Evolutionary conservation across 2,797 vertebrate genomes (phyloP), one percentile per base, ranked within the genome.

Genomic region (Sebastes melanostomus): DNA sequence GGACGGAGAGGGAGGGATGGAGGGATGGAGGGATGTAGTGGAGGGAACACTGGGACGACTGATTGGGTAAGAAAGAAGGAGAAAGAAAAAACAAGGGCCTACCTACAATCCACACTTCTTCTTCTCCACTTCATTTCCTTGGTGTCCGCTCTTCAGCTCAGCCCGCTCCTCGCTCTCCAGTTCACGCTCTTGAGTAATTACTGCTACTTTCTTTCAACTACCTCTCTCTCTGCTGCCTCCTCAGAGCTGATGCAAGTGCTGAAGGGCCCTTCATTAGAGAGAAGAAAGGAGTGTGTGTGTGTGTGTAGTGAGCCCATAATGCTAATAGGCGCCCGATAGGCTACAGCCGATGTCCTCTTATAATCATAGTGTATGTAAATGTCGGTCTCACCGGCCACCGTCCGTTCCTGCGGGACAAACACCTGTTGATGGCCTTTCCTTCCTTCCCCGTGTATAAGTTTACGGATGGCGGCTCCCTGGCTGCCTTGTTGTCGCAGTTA

Each of bases 181-280:
- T 67, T 83, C 78, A 55, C 3, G 61, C 86, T 84, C 81, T 85
- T 46, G 32, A 86, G 85, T 90, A 88, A 93, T 92, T 87, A 91
- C 87, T 34, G 80, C 82, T 86, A 68, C 84, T 84, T 88, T 84
- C 78, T 90, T 77, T 84, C 75, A 86, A 14, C 81, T 68, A 72
- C 24, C 68, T 78, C 72, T 74, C 72, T 67, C 59, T 63, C 63
- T 34, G 72, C 86, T 34, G 72, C 86, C 72, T 87, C 72, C 79
- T 85, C 77, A 6, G 69, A 80, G 86, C 71, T 77, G 85, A 86
- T 80, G 74, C 61, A 86, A 83, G 77, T 54, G 86, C 80, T 88
- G 86, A 80, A 92, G 88, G 84, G 85, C 72, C 90, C 88, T 90
- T 90, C 86, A 92, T 88, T 89, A 88, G 74, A 86, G 69, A 79